Evolutionary conservation across 2,888 invertebrate genomes (phyloP), one percentile per base, ranked within the genome.

Genomic region (Stenodema calcarata): DNA sequence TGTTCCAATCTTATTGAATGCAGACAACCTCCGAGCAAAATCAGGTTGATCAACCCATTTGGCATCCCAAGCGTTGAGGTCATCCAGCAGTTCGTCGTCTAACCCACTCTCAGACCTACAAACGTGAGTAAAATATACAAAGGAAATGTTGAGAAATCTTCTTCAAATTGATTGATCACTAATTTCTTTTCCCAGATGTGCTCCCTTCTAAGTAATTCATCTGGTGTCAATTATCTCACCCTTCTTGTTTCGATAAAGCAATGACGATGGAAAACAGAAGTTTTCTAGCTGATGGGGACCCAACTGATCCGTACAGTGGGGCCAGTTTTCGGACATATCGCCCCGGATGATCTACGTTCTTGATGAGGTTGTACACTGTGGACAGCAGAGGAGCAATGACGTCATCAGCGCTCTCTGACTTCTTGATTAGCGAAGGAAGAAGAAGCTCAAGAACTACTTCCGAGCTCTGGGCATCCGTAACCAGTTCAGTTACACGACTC

Each of bases 21-120:
- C 96, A 84, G 95, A 94, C 28, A 98, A 92, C 89, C 99, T 93
- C 89, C 93, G 93, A 88, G 96, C 94, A 90, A 96, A 98, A 91
- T 99, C 97, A 0, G 98, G 98, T 90, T 99, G 98, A 89, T 98
- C 98, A n/a, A 98, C 93, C 94, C 96, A 96, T 88, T 95, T 94
- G 73, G 93, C 93, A 91, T 98, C 96, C 93, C 95, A 98, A 0
- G 98, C 95, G 91, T 99, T 99, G 89, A 98, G 93, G 91, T 90
- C 89, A 18, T 88, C 87, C 9, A 90, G 41, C 28, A 89, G 85
- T 70, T 88, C 86, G 47, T 83, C 88, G 75, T 89, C 88, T 7
- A 89, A 70, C 7, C 86, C 87, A 47, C 75, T 80, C 70, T 86
- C 86, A 9, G 86, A 86, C n/a, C 86, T 86, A 23, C 14, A 54